Base-by-base conservation (phyloP, 64 coral and sea anemone genomes). In the Actinia equina region DNA sequence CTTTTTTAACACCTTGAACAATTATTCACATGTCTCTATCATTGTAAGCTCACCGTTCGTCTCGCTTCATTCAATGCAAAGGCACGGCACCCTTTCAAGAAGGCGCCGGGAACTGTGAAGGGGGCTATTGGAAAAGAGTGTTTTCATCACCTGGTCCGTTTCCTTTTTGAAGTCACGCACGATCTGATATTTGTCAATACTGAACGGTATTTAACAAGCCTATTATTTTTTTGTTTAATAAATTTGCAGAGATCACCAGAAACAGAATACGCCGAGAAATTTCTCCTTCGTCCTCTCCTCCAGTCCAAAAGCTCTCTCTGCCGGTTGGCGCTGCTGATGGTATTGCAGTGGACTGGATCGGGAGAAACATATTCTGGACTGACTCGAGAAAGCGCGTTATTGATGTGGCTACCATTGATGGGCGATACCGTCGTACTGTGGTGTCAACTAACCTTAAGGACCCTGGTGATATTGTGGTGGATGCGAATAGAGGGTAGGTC, bases 341-440 rank as follows among this genome's bases (percentile, higher is more conserved):
- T 19, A 15, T 92, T 5, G 90, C 90, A 30, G 51, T 92, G 14
- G 90, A 92, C 77, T 92, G 90, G 90, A 71, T 92, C 59, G 86
- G 84, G n/a, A 77, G 77, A 11, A 92, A 92, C 44, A 92, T 92
- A 53, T 92, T 85, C 30, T 92, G 84, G 84, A 92, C 86, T 22
- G 90, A 92, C 18, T 30, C 77, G 17, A 87, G 59, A n/a, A 82
- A 86, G 51, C 78, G 64, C 17, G 90, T 83, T 42, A 92, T 92
- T 49, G 80, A 87, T 63, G 90, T 92, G 13, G 90, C 90, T 0
- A 87, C 56, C 10, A 74, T 62, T 43, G 90, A 92, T 83, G 90
- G 90, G 22, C 80, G 67, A 26, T 92, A 92, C 64, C 86, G 90
- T 83, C 86, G 86, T 55, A 81, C 77, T n/a, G 59, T 92, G 14